A percentile compares a stretch with the other conserved stretches of the same genome.
These are phyloP conservation scores for Ciconia nigra DNA, from an alignment of 2,797 vertebrate species.

Conservation along the genomic window DNA sequence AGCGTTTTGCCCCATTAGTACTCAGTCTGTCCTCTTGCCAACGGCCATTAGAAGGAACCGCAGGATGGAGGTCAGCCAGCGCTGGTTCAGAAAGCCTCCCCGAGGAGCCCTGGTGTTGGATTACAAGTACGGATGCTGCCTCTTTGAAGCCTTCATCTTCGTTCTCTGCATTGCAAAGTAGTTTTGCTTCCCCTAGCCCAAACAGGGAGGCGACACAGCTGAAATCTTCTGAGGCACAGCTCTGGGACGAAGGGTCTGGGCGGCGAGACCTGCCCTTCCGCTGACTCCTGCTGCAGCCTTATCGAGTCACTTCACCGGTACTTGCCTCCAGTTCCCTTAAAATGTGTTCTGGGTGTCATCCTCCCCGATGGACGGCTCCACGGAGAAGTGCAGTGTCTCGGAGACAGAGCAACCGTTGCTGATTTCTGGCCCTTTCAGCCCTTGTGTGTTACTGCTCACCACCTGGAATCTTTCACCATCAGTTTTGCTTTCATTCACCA, in stretches of 20 bases:
- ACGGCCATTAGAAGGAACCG: background rate
- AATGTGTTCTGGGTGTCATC: background rate
- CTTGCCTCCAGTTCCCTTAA: background rate
- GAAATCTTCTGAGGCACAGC: background rate
- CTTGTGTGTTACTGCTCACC: background rate
- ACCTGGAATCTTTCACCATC: background rate
- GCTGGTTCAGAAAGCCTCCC: background rate
- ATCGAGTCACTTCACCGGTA: rapidly evolving
- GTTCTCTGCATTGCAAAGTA: background rate
- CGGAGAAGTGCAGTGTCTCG: rapidly evolving
- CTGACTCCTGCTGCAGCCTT: background rate
- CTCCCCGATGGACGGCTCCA: rapidly evolving
- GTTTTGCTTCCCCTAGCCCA: background rate
- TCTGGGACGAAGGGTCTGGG: background rate
- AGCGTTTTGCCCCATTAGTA: background rate
- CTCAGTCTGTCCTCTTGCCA: background rate
- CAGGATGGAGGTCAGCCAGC: background rate
- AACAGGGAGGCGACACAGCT: background rate
- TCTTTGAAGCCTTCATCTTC: background rate
- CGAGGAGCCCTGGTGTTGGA: background rate
- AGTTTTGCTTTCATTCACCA: background rate
- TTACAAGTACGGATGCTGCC: background rate
- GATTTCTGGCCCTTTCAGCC: background rate
- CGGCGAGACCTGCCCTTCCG: background rate
- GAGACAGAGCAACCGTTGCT: background rate